Evolutionary conservation across 2,797 vertebrate genomes (phyloP).

Genomic region (Scomberomorus guttatus): DNA sequence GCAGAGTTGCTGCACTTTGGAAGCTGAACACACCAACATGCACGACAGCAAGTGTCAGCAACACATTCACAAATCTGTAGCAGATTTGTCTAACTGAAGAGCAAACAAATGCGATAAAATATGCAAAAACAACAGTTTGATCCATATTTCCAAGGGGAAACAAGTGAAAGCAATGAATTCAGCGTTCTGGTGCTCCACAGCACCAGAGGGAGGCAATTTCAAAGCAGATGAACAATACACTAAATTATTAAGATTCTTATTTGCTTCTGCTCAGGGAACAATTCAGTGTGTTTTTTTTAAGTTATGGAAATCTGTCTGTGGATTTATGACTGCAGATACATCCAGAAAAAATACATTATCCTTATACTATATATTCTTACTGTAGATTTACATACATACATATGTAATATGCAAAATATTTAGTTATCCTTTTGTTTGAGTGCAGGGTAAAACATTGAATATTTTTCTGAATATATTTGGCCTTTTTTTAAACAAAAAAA

Average conservation of each 20-base stretch:
- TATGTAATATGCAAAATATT: neutral
- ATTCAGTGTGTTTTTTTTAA: slow-evolving; percentile 1
- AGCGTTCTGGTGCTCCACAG: slow-evolving; percentile 4
- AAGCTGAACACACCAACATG: neutral
- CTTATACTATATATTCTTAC: neutral
- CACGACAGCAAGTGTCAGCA: neutral
- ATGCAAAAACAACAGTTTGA: neutral
- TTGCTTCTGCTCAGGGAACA: slow-evolving; percentile 21
- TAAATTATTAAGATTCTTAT: slow-evolving; percentile 34
- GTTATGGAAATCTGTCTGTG: neutral
- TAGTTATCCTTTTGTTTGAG: neutral
- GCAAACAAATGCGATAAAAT: slow-evolving; percentile 4
- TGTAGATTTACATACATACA: neutral
- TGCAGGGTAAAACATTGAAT: neutral
- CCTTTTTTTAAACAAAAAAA: neutral
- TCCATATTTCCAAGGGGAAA: slow-evolving; percentile 8
- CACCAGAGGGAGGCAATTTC: slow-evolving; percentile 22
- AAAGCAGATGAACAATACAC: slow-evolving; percentile 40
- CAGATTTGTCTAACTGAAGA: neutral
- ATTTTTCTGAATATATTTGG: neutral
- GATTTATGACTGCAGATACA: neutral
- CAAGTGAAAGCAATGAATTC: slow-evolving; percentile 6
- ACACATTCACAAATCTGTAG: neutral
- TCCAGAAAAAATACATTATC: neutral
- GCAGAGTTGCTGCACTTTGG: too few relatives aligned